Percentiles rank a stretch among this genome's conserved stretches.
Conservation (phyloP, 1,140 invertebrate species). For the Bombyx mandarina region DNA sequence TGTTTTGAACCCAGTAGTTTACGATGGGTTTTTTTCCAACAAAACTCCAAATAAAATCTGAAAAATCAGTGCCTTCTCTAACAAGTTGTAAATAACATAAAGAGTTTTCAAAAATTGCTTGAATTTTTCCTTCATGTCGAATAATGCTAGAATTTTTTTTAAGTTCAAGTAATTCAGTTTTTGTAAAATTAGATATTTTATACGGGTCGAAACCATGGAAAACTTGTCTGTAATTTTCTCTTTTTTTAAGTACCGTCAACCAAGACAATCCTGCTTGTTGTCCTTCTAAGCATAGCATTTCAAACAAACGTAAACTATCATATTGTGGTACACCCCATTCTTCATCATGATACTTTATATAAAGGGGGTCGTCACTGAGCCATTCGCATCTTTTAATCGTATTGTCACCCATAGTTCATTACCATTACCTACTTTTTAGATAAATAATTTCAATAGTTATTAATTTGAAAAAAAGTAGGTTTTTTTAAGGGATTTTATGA, state of each 20-base stretch:
- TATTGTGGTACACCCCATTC: conserved; percentile 54
- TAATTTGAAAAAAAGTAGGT: too few relatives aligned
- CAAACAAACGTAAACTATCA: conserved; percentile 37
- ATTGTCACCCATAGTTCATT: too few relatives aligned
- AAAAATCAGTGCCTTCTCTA: conserved; percentile 39
- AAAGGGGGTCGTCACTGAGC: conserved; percentile 44
- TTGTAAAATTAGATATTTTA: conserved; percentile 29
- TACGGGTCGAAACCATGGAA: conserved; percentile 46
- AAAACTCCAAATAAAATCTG: conserved; percentile 52
- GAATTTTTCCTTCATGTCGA: conserved; percentile 50
- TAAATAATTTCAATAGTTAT: too few relatives aligned
- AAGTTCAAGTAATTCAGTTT: conserved; percentile 27
- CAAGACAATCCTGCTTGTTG: conserved; percentile 61
- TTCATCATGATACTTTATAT: conserved; percentile 51
- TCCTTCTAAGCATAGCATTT: conserved; percentile 61
- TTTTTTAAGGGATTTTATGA: too few relatives aligned
- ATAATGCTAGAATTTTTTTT: conserved; percentile 32
- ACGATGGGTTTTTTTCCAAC: conserved; percentile 38
- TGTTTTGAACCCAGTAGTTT: conserved; percentile 34
- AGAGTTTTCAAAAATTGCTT: conserved; percentile 51
- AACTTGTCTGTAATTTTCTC: conserved; percentile 39
- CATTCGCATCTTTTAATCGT: conserved; percentile 32
- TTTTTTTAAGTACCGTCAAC: conserved; percentile 55
- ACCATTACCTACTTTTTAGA: too few relatives aligned
- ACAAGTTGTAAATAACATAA: conserved; percentile 45